Percentiles rank a stretch among this genome's conserved stretches.
Evolutionary conservation across 2,888 invertebrate genomes (phyloP).

Genomic region (Tachystola acroxantha): DNA sequence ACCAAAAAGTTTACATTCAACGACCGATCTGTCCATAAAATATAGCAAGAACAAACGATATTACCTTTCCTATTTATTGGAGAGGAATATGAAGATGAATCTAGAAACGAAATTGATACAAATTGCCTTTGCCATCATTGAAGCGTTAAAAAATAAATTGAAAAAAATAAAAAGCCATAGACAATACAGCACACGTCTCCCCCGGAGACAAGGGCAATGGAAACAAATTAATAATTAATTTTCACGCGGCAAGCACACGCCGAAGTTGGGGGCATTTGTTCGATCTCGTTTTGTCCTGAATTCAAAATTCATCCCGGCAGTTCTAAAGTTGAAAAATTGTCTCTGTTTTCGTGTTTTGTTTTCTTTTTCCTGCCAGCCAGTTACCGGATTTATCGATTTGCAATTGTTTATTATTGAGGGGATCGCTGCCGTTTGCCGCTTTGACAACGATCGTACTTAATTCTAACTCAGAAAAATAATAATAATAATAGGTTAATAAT

Average conservation of each 20-base stretch:
- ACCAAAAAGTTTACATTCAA: not conserved
- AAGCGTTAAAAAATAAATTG: slow-evolving; percentile 52
- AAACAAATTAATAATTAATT: slow-evolving; percentile 75
- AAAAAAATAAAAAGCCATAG: slow-evolving; percentile 44
- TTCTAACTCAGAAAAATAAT: too few species aligned
- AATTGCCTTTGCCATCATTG: slow-evolving; percentile 54
- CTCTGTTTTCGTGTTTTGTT: slow-evolving; percentile 33
- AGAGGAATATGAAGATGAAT: slow-evolving; percentile 5
- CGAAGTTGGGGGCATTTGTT: slow-evolving; percentile 53
- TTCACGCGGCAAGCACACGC: slow-evolving; percentile 53
- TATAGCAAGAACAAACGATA: not conserved
- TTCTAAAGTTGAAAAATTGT: slow-evolving; percentile 60
- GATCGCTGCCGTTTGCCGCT: too few species aligned
- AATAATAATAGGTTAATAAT: too few species aligned
- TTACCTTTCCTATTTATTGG: not conserved
- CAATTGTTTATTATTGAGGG: not conserved
- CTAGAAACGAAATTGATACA: slow-evolving; percentile 44
- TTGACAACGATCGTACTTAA: too few species aligned
- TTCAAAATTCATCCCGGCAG: slow-evolving; percentile 57
- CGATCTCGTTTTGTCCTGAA: slow-evolving; percentile 64
- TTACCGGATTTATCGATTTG: slow-evolving; percentile 8
- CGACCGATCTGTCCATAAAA: not conserved
- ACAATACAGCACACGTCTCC: slow-evolving; percentile 46
- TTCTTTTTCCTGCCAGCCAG: slow-evolving; percentile 22
- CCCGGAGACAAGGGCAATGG: slow-evolving; percentile 51